Evolutionary conservation across 2,113 vertebrate species (phyloP), one percentile per base, ranked within the genome.

Genomic region (Clarias batrachus): DNA sequence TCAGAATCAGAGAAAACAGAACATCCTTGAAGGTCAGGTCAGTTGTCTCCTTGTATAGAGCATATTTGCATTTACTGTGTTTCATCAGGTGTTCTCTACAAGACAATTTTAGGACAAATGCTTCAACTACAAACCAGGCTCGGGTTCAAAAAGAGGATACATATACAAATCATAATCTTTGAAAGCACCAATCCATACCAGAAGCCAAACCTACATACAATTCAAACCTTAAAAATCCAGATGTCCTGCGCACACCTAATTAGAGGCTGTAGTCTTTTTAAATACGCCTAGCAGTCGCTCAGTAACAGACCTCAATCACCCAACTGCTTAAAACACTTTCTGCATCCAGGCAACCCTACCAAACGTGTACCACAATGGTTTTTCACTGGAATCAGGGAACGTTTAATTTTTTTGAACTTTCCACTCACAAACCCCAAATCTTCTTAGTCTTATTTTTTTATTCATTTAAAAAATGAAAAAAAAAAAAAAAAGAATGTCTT

Each of bases 181-280:
- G 11, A 59, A 59, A 59, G 77, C 62, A 27, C 41, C 25, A 10
- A 41, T 66, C 63, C 62, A 21, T 8, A 16, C 14, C 54, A 59
- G 60, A 65, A 27, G 41, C 62, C 81, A 27, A 52, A 66, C 10
- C 11, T 6, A 23, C 41, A 65, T 82, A 52, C 62, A 82, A 27
- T 25, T 65, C 63, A 56, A 19, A 54, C 62, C 17, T 7, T 30
- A 30, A 83, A 68, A 70, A n/a, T 83, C 81, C 81, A 83, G 81
- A 33, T 83, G 81, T 83, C 19, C n/a, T 12, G 65, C 30, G 7
- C 81, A 83, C 63, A 70, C 25, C n/a, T 83, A 83, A 83, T 83
- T 83, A 83, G 10, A 83, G 65, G 48, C 81, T 56, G 7, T 25
- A 56, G 81, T 56, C 17, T 21, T 81, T 37, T 60, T 60, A 60